These are phyloP conservation scores for Lycorma delicatula DNA, from an alignment of 1,140 invertebrate genomes.

Conservation along the genomic window DNA sequence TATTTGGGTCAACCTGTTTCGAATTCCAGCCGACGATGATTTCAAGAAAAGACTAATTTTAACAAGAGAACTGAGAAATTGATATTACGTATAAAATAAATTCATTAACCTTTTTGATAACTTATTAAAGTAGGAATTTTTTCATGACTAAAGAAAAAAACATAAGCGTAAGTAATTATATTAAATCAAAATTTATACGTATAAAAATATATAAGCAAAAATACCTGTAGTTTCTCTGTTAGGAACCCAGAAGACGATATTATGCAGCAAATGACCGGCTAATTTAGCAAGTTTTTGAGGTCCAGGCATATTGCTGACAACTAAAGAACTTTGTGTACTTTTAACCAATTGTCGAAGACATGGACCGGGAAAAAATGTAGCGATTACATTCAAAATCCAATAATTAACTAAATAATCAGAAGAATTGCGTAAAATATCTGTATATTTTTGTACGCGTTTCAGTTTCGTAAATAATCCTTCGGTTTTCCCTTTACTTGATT, in stretches of 20 bases:
- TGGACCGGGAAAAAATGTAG: conserved; percentile 35
- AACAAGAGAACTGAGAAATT: too few relatives aligned
- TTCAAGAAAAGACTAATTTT: too few relatives aligned
- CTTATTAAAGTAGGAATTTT: too few relatives aligned
- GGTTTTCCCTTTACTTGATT: neutral
- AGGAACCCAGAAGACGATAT: conserved; percentile 40
- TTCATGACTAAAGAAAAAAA: too few relatives aligned
- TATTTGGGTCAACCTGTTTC: too few relatives aligned
- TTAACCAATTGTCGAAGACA: conserved; percentile 33
- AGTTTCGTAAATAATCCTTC: conserved; percentile 18
- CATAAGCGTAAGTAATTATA: too few relatives aligned
- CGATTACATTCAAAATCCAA: conserved; percentile 37
- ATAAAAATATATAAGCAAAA: too few relatives aligned
- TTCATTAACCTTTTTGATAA: too few relatives aligned
- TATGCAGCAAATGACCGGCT: conserved; percentile 34
- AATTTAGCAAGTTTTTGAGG: conserved; percentile 34
- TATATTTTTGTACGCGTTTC: conserved; percentile 23
- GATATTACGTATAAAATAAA: too few relatives aligned
- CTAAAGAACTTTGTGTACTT: conserved; percentile 38
- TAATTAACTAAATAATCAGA: conserved; percentile 37
- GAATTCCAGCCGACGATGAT: too few relatives aligned
- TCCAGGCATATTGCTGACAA: conserved; percentile 40
- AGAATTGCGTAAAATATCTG: conserved; percentile 25
- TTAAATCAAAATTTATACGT: too few relatives aligned
- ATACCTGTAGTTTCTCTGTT: conserved; percentile 40